Evolutionary conservation across 30 jellyfish, hydroid and myxozoan genomes (phyloP), one percentile per base, ranked within the genome.

Genomic region (Aurelia aurita): DNA sequence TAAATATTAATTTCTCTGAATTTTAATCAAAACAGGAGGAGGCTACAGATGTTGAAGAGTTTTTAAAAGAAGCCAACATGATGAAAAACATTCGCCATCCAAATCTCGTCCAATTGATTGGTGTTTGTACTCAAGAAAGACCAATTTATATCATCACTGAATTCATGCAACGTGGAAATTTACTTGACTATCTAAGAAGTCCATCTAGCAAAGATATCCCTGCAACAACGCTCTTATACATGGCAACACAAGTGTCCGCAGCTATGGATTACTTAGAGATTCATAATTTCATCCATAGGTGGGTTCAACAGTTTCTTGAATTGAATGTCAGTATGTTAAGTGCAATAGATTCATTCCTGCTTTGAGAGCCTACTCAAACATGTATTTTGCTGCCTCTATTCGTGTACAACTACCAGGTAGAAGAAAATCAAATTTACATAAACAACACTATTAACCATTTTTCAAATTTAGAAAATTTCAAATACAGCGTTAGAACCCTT

Each of bases 231-330:
- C 85, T 93, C 27, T 76, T 93, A n/a, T 93, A 93, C 74, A 93
- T 93, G 97, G 98, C 98, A 5, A 89, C 98, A 47, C 98, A 93
- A 73, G 98, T 93, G 6, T 90, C 98, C 31, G 87, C 96, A n/a
- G 98, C 98, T 14, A 93, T 93, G 98, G 87, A 84, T 47, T 93
- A 93, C 51, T 74, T 93, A 27, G 98, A 93, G 58, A 68, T 51
- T 29, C 85, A 51, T 16, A 78, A 70, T 47, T 93, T 93, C 44
- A 93, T 93, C 51, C 98, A 93, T 58, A 85, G 98, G 98, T 93
- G 23, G 32, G 66, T 39, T 18, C 8, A 25, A 23, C 14, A 5
- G 47, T 35, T 6, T 35, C 13, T 3, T 5, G 47, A 35, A 35
- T 35, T 35, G 13, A 2, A 39, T 39, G 9, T 39, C 15, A 39